A percentile compares a stretch with the other conserved stretches of the same genome.
Evolutionary conservation across 2,888 invertebrate species (phyloP).

Genomic region (Bimastos eiseni): DNA sequence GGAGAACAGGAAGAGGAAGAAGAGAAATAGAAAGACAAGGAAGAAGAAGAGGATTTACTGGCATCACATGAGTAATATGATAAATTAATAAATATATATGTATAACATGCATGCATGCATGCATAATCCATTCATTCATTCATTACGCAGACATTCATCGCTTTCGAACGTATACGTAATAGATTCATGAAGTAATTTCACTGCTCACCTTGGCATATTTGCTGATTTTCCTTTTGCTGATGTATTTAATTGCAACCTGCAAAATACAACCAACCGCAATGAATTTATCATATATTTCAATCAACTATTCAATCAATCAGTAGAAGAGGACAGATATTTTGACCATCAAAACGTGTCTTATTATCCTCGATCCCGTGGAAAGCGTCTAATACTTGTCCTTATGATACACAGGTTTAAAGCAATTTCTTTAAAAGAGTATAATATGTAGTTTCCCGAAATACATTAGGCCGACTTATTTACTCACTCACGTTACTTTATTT

Average conservation of each 20-base stretch:
- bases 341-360: background rate
- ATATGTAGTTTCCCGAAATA: background rate
- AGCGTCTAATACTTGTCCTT: too few relatives aligned
- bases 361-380: background rate
- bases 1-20: too few relatives aligned
- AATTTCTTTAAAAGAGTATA: background rate
- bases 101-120: constrained; percentile 20
- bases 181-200: background rate
- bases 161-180: background rate
- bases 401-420: background rate
- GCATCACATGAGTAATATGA: too few relatives aligned
- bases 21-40: too few relatives aligned
- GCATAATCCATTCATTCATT: background rate
- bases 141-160: background rate
- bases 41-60: too few relatives aligned
- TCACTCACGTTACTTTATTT: too few relatives aligned
- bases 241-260: constrained; percentile 67
- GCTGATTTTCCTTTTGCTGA: constrained; percentile 65
- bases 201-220: constrained; percentile 58
- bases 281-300: too few relatives aligned
- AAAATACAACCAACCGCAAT: constrained; percentile 43
- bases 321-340: background rate
- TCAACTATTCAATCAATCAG: too few relatives aligned
- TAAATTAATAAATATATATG: constrained; percentile 29
- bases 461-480: too few relatives aligned